Evolutionary conservation across 2,888 invertebrate species (phyloP).

Genomic region (Epistrophe grossulariae): DNA sequence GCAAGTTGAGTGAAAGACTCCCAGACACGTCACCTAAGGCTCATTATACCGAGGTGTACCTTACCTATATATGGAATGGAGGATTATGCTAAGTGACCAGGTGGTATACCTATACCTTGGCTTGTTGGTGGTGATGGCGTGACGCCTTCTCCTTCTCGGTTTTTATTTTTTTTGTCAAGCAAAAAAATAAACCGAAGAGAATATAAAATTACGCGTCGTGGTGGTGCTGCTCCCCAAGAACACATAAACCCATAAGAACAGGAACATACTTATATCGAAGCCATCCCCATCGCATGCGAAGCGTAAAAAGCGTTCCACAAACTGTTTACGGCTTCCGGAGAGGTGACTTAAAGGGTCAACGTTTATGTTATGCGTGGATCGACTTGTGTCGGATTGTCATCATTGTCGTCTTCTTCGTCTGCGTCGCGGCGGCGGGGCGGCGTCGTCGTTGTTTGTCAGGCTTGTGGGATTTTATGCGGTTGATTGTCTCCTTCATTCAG

Average conservation of each 20-base stretch:
- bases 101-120: slow-evolving; percentile 37
- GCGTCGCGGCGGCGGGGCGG: too few relatives aligned
- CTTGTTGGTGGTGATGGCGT: slow-evolving; percentile 39
- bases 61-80: slow-evolving; percentile 42
- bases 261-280: slow-evolving; percentile 34
- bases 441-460: slow-evolving; percentile 5
- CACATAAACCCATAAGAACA: slow-evolving; percentile 2
- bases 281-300: slow-evolving; percentile 34
- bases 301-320: slow-evolving; percentile 33
- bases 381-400: slow-evolving; percentile 40
- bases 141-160: slow-evolving; percentile 35
- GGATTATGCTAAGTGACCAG: slow-evolving; percentile 73
- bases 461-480: slow-evolving; percentile 33
- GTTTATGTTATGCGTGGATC: slow-evolving; percentile 69
- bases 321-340: slow-evolving; percentile 72
- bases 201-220: slow-evolving; percentile 65
- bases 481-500: slow-evolving; percentile 36
- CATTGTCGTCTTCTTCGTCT: background rate
- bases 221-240: slow-evolving; percentile 29
- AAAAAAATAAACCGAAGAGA: slow-evolving; percentile 42
- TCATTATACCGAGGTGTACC: slow-evolving; percentile 58
- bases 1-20: slow-evolving; percentile 47
- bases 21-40: slow-evolving; percentile 45
- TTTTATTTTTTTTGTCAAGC: background rate
- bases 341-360: slow-evolving; percentile 67